Conservation (phyloP, 2,888 invertebrate genomes). For the Podotricha telesiphe region DNA sequence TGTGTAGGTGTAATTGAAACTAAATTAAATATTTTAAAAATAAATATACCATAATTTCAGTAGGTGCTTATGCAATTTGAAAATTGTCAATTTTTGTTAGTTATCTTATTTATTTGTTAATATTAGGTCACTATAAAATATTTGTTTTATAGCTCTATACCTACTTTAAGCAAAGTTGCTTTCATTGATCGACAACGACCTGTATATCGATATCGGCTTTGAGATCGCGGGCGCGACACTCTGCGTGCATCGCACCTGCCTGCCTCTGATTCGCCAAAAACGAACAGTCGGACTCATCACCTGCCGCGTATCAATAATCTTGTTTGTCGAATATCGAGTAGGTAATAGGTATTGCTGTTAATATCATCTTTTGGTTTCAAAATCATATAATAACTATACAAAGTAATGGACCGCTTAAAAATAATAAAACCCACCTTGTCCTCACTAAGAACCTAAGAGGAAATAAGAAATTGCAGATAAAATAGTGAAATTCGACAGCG, state of each 20-base stretch:
- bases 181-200: slow-evolving; percentile 52
- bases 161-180: slow-evolving; percentile 25
- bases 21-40: too few species aligned
- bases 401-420: background rate
- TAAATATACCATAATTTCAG: too few species aligned
- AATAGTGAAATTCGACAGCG: too few species aligned
- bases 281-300: slow-evolving; percentile 66
- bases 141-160: slow-evolving; percentile 33
- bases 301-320: slow-evolving; percentile 56
- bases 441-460: too few species aligned
- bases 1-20: too few species aligned
- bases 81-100: background rate
- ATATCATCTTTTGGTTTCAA: slow-evolving; percentile 23
- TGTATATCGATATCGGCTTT: slow-evolving; percentile 69
- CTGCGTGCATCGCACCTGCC: slow-evolving; percentile 73
- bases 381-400: background rate
- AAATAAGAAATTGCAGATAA: too few species aligned
- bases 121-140: slow-evolving; percentile 10
- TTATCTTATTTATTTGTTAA: background rate
- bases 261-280: slow-evolving; percentile 80
- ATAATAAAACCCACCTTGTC: background rate
- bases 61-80: background rate
- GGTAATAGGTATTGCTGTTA: slow-evolving; percentile 37
- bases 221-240: slow-evolving; percentile 75
- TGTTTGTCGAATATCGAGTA: slow-evolving; percentile 48